phyloP scores from a whole-genome alignment of 2,113 vertebrate genomes.

The Hippocampus zosterae region DNA sequence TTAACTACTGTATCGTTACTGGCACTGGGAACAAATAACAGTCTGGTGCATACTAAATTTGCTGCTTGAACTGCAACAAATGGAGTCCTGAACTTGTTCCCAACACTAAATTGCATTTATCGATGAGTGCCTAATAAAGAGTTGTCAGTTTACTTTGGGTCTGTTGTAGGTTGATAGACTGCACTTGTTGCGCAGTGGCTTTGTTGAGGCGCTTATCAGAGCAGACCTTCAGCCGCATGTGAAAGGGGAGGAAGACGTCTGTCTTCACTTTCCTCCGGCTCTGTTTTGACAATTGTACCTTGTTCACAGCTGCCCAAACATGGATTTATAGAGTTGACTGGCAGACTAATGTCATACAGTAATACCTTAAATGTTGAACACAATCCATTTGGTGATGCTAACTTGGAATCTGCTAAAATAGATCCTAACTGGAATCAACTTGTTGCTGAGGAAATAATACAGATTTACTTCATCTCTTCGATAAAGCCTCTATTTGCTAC shows the following conservation, averaged over 20 bases:
- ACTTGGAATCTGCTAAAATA: neutral
- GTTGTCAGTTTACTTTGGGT: neutral
- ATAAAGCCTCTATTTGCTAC: neutral
- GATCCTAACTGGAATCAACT: neutral
- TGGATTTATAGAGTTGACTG: conserved; percentile 13
- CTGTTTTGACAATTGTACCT: conserved; percentile 18
- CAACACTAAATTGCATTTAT: conserved; percentile 9
- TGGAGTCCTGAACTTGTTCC: neutral
- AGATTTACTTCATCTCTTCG: neutral
- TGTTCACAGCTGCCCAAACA: conserved; percentile 45
- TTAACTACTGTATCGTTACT: neutral
- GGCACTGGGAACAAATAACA: neutral
- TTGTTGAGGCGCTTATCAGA: conserved; percentile 50
- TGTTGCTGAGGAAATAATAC: neutral
- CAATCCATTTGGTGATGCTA: neutral
- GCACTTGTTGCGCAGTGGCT: conserved; percentile 3
- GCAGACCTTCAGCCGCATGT: conserved; percentile 22
- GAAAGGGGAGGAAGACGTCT: conserved; percentile 29
- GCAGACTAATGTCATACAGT: neutral
- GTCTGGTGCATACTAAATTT: neutral
- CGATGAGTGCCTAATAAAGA: conserved; percentile 14
- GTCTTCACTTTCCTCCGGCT: conserved; percentile 36
- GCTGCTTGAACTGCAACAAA: conserved; percentile 8
- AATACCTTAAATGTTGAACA: neutral
- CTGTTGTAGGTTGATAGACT: conserved; percentile 35